Conservation (phyloP, 2,113 vertebrate genomes). For the Carettochelys insculpta region DNA sequence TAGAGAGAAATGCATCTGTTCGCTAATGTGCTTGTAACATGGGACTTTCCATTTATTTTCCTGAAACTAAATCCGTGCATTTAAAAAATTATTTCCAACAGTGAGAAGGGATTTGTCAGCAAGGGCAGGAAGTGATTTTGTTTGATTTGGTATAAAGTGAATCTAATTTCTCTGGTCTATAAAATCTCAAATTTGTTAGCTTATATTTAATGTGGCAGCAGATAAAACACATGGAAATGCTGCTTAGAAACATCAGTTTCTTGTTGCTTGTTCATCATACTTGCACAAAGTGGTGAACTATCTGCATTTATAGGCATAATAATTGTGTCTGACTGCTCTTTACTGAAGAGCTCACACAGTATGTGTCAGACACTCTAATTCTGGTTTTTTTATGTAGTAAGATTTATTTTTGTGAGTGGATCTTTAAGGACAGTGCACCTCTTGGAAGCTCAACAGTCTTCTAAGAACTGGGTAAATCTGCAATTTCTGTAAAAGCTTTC, state of each 20-base stretch:
- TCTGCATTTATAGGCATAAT: background rate
- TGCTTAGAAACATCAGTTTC: background rate
- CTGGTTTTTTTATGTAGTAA: background rate
- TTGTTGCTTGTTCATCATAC: background rate
- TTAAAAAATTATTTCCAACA: background rate
- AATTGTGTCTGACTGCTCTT: background rate
- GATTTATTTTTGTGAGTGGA: background rate
- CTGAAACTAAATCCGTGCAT: fast-evolving
- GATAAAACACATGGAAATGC: background rate
- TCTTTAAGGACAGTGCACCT: background rate
- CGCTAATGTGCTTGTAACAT: background rate
- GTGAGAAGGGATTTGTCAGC: background rate
- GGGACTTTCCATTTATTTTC: background rate
- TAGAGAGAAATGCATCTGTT: background rate
- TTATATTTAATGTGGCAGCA: background rate
- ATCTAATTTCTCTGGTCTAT: background rate
- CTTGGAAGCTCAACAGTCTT: background rate
- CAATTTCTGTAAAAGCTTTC: background rate
- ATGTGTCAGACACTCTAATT: fast-evolving
- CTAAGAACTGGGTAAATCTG: background rate
- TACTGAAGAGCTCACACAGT: background rate
- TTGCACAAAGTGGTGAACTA: background rate
- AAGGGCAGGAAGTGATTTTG: background rate
- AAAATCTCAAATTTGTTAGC: fast-evolving
- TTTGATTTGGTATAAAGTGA: background rate